Evolutionary conservation across 2,888 invertebrate genomes (phyloP), one percentile per base, ranked within the genome.

Genomic region (Phalera bucephala): DNA sequence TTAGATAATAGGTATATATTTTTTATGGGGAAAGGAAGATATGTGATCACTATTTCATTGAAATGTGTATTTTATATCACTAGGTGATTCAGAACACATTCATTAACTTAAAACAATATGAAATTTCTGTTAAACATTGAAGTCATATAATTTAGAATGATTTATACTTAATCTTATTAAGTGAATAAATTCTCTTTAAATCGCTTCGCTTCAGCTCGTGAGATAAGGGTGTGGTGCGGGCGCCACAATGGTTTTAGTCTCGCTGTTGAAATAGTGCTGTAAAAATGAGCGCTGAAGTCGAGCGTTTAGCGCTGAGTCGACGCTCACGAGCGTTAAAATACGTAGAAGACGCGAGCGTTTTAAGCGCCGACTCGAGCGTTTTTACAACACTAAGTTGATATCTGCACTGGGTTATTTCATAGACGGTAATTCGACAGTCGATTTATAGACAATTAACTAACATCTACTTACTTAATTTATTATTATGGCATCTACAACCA

Each of bases 81-180:
- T 74, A 72, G 43, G 79, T 80, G 80, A 80, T 70, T 48, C 61
- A 62, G 45, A 65, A 68, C 52, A 65, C 60, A 62, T 63, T 49
- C 44, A 58, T 48, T 37, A 72, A 73, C 64, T 52, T 44, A 63
- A 64, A 60, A 58, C 29, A 45, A 39, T 27, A 46, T 33, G 41
- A 45, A 30, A 32, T 30, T 33, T 10, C 34, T 55, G 44, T 54
- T 57, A 47, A 45, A 53, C 51, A 61, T 52, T 55, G 45, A 54
- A 64, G 17, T 65, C 59, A 63, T 64, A 66, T 74, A 72, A 67
- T 78, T 72, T 75, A 72, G 67, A 72, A 70, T 70, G 46, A 59
- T 71, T 73, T 71, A 75, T 78, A 79, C 81, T 85, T 83, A 84
- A 80, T 80, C 76, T 68, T 51, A 83, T 81, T 79, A 82, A 81